Evolutionary conservation across 2,888 invertebrate species (phyloP).

Genomic region (Carpatolechia fugitivella): DNA sequence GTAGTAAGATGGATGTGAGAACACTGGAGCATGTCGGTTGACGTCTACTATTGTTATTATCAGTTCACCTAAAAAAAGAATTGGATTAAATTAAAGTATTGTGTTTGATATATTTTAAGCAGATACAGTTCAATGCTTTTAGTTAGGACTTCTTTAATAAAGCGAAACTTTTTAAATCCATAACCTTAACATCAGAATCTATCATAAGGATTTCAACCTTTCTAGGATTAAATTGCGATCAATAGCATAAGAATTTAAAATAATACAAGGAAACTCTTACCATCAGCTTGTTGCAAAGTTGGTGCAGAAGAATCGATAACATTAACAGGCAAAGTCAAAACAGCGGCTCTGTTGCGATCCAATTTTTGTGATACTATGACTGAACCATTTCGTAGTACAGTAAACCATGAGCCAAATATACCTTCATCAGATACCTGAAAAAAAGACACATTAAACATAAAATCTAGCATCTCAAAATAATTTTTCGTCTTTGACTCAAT

Average conservation of each 20-base stretch:
- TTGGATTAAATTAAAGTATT: not conserved
- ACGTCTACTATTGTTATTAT: slow-evolving; percentile 85
- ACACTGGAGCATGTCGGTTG: slow-evolving; percentile 82
- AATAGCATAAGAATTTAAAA: too few relatives aligned
- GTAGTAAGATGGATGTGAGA: slow-evolving; percentile 64
- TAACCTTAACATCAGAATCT: too few relatives aligned
- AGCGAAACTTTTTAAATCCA: too few relatives aligned
- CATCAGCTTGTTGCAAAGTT: slow-evolving; percentile 86
- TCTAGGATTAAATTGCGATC: too few relatives aligned
- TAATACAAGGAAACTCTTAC: too few relatives aligned
- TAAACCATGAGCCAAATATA: slow-evolving; percentile 65
- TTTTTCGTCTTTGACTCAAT: not conserved
- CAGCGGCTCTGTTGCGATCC: slow-evolving; percentile 84
- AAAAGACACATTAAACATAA: not conserved
- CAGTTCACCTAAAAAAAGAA: slow-evolving; percentile 64
- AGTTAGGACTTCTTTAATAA: too few relatives aligned
- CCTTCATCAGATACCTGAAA: slow-evolving; percentile 62
- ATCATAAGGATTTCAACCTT: too few relatives aligned
- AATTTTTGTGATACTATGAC: slow-evolving; percentile 82
- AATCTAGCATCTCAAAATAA: not conserved
- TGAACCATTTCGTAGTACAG: slow-evolving; percentile 54
- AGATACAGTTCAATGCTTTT: too few relatives aligned
- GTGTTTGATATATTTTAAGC: too few relatives aligned
- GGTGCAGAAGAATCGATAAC: slow-evolving; percentile 91
- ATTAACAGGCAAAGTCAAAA: slow-evolving; percentile 87